phyloP scores from a whole-genome alignment of 2,113 vertebrate species.

The Dendrocopos noguchii region DNA sequence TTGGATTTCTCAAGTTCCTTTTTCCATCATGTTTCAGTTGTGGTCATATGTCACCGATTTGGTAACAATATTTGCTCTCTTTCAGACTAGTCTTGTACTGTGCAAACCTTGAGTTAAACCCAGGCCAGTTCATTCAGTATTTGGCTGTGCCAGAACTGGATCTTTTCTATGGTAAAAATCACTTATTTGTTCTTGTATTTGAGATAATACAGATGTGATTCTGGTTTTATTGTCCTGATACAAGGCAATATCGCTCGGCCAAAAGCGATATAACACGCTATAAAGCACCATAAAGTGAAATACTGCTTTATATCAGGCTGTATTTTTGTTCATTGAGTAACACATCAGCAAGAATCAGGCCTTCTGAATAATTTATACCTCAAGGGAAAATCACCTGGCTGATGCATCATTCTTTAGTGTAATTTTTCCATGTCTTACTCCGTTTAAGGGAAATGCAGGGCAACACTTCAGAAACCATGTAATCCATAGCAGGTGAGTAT shows the following conservation, averaged over 20 bases:
- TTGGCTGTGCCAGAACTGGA: neutral
- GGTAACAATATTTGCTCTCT: neutral
- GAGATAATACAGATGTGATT: neutral
- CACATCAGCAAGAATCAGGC: neutral
- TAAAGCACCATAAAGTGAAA: neutral
- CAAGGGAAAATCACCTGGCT: neutral
- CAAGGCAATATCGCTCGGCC: neutral
- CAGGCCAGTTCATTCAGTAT: neutral
- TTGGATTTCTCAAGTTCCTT: slow-evolving; percentile 26
- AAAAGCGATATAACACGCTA: neutral
- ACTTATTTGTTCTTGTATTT: neutral
- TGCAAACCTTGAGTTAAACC: neutral
- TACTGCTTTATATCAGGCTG: neutral
- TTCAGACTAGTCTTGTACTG: neutral
- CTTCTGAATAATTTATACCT: slow-evolving; percentile 2
- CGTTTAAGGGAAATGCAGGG: slow-evolving; percentile 20
- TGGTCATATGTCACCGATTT: neutral
- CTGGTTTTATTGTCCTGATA: neutral
- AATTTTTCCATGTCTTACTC: slow-evolving; percentile 1
- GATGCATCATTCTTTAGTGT: neutral
- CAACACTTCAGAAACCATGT: slow-evolving; percentile 6
- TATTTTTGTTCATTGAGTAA: neutral
- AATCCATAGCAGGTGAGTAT: neutral
- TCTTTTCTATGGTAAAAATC: neutral
- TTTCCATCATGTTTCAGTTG: neutral